Conservation (phyloP, 2,113 vertebrate species). For the Hippocampus barbouri region DNA sequence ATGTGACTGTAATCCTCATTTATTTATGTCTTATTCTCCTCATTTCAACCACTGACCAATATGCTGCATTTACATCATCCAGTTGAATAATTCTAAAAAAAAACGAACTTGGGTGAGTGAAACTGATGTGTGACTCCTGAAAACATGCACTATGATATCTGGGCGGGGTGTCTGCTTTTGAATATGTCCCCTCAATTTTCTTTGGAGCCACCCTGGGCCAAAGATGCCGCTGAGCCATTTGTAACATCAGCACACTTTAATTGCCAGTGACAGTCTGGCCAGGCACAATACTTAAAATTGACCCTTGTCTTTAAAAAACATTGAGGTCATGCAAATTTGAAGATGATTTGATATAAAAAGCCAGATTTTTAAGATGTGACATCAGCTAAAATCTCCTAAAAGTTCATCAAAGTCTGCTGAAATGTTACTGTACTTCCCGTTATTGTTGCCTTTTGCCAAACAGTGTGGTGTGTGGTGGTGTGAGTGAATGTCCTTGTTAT, state of each 20-base stretch:
- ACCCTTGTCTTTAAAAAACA: not conserved
- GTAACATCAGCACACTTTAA: constrained; percentile 55
- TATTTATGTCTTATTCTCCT: no score
- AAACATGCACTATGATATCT: no score
- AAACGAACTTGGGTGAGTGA: no score
- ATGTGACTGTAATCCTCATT: no score
- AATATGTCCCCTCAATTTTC: not conserved
- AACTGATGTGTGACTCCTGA: no score
- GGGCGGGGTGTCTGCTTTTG: no score
- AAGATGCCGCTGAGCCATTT: constrained; percentile 57
- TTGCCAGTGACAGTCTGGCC: constrained; percentile 13
- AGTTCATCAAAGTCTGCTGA: no score
- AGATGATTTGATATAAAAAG: not conserved
- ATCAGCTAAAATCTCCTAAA: not conserved
- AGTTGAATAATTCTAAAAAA: no score
- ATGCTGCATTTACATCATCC: no score
- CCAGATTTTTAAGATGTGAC: no score
- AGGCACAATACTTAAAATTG: not conserved
- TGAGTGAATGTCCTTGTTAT: constrained; percentile 33
- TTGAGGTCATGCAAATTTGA: not conserved
- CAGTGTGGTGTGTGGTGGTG: not conserved
- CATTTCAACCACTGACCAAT: no score
- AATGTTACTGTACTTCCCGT: constrained; percentile 4
- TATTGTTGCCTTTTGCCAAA: not conserved
- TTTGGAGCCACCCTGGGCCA: constrained; percentile 35